These are phyloP conservation scores for Muntiacus muntjak DNA, from an alignment of 2,113 vertebrate genomes.

Conservation along the genomic window DNA sequence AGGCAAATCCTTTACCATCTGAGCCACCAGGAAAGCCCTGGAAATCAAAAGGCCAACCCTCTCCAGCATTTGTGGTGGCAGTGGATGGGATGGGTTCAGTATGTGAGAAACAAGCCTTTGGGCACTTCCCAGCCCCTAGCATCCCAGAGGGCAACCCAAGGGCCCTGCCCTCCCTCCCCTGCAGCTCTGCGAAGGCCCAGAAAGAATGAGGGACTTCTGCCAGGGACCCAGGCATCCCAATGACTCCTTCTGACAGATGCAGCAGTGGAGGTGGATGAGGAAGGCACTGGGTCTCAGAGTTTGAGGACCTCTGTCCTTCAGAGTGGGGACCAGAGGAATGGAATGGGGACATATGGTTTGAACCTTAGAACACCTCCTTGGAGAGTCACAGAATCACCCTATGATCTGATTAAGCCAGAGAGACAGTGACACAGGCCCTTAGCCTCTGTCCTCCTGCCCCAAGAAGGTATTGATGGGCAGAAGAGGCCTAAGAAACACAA, in stretches of 20 bases:
- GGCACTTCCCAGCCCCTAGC: neutral
- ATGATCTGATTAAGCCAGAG: neutral
- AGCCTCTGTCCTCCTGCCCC: too few relatives aligned
- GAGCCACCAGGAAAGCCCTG: neutral
- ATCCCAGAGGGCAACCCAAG: neutral
- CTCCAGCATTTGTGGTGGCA: neutral
- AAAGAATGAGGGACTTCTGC: neutral
- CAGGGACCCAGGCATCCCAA: neutral
- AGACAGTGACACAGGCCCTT: neutral
- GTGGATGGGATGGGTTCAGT: rapidly evolving
- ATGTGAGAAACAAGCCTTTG: neutral
- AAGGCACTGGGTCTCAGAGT: neutral
- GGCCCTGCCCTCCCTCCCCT: neutral
- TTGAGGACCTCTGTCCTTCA: neutral
- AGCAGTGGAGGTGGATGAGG: neutral
- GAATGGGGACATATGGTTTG: neutral
- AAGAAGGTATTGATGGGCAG: neutral
- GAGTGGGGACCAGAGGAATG: neutral
- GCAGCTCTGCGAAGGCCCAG: neutral
- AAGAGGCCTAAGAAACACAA: neutral
- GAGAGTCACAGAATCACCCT: neutral
- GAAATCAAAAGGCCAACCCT: neutral
- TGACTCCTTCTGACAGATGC: neutral
- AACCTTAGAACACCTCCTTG: neutral
- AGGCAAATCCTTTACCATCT: neutral